Evolutionary conservation across 2,113 vertebrate species (phyloP).

Genomic region (Saimiri boliviensis): DNA sequence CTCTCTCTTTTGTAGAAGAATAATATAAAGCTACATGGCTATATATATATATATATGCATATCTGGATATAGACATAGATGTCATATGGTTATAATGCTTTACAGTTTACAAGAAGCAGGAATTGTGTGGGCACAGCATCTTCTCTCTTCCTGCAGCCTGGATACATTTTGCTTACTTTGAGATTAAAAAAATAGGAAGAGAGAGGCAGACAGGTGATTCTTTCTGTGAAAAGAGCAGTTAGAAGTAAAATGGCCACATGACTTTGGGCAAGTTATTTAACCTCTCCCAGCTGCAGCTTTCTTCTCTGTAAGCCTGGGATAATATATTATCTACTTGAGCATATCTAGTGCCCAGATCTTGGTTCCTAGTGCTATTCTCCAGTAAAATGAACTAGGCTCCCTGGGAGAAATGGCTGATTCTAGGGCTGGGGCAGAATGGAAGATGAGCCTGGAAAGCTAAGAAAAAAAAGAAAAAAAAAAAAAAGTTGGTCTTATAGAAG

Average conservation of each 20-base stretch:
- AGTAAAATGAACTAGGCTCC: not conserved
- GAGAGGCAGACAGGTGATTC: not conserved
- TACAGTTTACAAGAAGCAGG: not conserved
- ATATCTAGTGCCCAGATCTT: not conserved
- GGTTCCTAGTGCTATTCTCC: not conserved
- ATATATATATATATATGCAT: not conserved
- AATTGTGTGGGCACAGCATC: not conserved
- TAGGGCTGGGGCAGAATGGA: not conserved
- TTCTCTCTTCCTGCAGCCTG: not conserved
- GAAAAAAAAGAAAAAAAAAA: too few species aligned
- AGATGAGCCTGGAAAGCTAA: not conserved
- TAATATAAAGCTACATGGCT: not conserved
- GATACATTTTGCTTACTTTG: not conserved
- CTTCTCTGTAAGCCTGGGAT: not conserved
- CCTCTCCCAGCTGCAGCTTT: not conserved
- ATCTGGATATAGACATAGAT: not conserved
- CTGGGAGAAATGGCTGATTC: not conserved
- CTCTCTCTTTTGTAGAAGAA: not conserved
- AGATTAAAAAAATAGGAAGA: not conserved
- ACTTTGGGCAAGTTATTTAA: not conserved
- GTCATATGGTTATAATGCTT: rapidly evolving
- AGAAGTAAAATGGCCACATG: not conserved
- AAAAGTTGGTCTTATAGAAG: not conserved
- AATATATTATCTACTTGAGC: not conserved
- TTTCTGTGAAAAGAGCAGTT: not conserved